Evolutionary conservation across 2,797 vertebrate species (phyloP), one percentile per base, ranked within the genome.

Genomic region (Lacerta agilis): DNA sequence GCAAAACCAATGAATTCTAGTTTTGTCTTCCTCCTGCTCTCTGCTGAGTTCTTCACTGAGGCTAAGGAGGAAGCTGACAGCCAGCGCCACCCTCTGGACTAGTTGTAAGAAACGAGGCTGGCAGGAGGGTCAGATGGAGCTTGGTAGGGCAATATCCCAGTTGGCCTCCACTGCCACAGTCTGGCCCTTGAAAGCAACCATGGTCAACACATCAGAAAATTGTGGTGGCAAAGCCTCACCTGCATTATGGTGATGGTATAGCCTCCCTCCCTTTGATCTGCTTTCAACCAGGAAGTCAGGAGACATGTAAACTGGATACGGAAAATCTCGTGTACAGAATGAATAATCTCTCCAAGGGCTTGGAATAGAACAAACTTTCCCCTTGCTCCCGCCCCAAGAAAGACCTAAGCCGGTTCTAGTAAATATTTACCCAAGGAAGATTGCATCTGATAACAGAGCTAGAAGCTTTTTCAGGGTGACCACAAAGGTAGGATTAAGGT

Each of bases 391-490:
- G 87, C 79, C 94, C 90, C 1, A 64, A 84, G 93, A 92, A 93
- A 92, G 72, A 17, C 43, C 83, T 82, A 89, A 94, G 94, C 90
- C 91, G 94, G 92, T 87, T 27, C 91, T 67, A n/a, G 89, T 91
- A 94, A 95, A 94, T 96, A 97, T 96, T 96, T 97, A 93, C 93
- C 91, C 87, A 94, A 95, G 94, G 89, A 86, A 95, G 95, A 96
- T 96, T 87, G 90, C 93, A 69, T 9, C 89, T 79, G 96, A 96
- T 96, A 96, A 96, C 92, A 90, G 88, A 94, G 94, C 90, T 18
- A 36, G 93, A 90, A 94, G 93, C 92, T 92, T 95, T 93, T 92
- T 95, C 91, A 89, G 94, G 88, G 93, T 91, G 95, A 94, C 92
- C 1, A 87, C 38, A 55, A 90, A 94, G 92, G 91, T 83, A 95